These are phyloP conservation scores for Spheniscus mendiculus DNA, from an alignment of 2,113 vertebrate species.

Conservation along the genomic window DNA sequence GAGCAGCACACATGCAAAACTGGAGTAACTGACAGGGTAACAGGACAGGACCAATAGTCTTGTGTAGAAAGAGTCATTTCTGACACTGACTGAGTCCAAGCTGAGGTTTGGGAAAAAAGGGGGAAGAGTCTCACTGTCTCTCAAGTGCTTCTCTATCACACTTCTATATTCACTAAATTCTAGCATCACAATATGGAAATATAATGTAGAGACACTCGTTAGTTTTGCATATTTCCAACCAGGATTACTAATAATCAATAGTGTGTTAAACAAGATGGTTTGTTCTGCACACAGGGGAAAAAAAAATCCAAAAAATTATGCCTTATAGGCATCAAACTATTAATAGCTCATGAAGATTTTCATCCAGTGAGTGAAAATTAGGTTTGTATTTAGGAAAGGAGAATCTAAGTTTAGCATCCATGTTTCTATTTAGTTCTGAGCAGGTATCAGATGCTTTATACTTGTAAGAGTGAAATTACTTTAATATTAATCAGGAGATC, in stretches of 20 bases:
- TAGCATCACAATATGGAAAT: not conserved
- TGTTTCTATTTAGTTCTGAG: not conserved
- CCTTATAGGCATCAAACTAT: not conserved
- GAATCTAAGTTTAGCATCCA: not conserved
- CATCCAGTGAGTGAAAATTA: not conserved
- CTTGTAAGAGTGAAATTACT: not conserved
- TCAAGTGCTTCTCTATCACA: not conserved
- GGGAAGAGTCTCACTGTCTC: not conserved
- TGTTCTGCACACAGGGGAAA: not conserved
- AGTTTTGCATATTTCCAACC: not conserved
- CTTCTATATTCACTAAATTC: not conserved
- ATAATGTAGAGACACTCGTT: not conserved
- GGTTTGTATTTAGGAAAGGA: not conserved
- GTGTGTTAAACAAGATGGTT: not conserved
- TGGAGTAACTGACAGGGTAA: not conserved
- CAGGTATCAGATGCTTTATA: not conserved
- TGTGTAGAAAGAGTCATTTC: not conserved
- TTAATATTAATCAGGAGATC: not conserved
- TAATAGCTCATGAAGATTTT: not conserved
- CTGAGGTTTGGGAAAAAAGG: not conserved
- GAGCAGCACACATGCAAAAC: not conserved
- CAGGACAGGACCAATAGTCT: not conserved
- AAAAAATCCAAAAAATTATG: fast-evolving
- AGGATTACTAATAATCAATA: not conserved
- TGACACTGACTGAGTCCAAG: not conserved